Evolutionary conservation across 2,888 invertebrate species (phyloP).

Genomic region (Gisinianus flammeolus): DNA sequence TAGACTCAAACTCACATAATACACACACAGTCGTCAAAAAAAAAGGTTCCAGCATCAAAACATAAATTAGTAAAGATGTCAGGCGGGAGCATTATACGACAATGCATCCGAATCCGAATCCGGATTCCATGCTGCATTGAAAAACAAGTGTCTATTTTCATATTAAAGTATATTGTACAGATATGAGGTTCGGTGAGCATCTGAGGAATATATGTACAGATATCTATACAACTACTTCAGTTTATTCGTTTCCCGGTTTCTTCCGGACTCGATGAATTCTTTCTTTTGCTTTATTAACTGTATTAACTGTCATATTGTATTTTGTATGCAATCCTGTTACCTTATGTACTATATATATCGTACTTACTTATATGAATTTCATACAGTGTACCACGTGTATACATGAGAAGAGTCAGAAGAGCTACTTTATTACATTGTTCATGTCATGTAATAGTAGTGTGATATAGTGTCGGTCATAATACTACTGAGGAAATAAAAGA

Average conservation of each 20-base stretch:
- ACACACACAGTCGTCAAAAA: no score
- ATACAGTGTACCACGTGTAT: background rate
- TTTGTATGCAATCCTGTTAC: no score
- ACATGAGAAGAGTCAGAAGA: background rate
- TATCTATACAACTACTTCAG: no score
- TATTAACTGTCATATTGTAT: no score
- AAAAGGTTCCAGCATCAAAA: no score
- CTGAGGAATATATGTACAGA: no score
- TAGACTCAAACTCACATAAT: background rate
- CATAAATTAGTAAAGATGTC: slow-evolving; percentile 1
- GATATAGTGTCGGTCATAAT: background rate
- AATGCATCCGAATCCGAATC: slow-evolving; percentile 8
- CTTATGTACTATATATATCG: background rate
- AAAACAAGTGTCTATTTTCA: no score
- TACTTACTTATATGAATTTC: background rate
- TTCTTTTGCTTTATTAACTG: no score
- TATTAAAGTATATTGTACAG: no score
- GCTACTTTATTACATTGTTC: background rate
- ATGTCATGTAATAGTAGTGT: background rate
- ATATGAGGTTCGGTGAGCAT: no score
- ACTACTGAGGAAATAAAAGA: background rate
- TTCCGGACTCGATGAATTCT: no score
- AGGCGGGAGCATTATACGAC: background rate
- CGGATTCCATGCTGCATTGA: background rate
- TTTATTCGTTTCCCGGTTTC: no score